Percentiles rank a stretch among this genome's conserved stretches.
Evolutionary conservation across 2,888 invertebrate genomes (phyloP).

Genomic region (Troides oblongomaculatus): DNA sequence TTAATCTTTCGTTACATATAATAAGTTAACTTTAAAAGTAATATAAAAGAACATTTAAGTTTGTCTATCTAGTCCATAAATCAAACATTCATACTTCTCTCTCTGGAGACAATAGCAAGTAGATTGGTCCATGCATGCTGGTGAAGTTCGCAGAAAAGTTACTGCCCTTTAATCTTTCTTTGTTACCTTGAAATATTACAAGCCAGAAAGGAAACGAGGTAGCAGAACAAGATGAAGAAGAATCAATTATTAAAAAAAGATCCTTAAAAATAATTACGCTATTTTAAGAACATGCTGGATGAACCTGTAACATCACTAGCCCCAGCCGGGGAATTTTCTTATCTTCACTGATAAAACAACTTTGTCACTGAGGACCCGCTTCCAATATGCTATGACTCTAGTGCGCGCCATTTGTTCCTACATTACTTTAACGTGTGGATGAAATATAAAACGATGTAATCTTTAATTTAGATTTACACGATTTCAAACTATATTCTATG

Average conservation of each 20-base stretch:
- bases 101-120: no score
- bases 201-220: no score
- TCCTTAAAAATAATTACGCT: neutral
- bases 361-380: conserved; percentile 62
- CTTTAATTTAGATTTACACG: conserved; percentile 1
- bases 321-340: conserved; percentile 28
- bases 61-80: no score
- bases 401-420: conserved; percentile 62
- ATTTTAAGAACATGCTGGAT: neutral
- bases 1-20: no score
- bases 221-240: neutral
- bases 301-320: conserved; percentile 8
- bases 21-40: no score
- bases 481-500: neutral
- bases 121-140: no score
- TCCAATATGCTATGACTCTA: conserved; percentile 58
- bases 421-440: conserved; percentile 66
- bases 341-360: conserved; percentile 67
- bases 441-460: conserved; percentile 9
- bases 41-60: no score
- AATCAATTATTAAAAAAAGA: neutral
- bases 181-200: no score
- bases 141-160: no score
- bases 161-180: no score
- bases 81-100: no score